These are phyloP conservation scores for Haliclona indistincta DNA, from an alignment of 37 sponge, comb jelly and placozoan genomes.

Conservation along the genomic window DNA sequence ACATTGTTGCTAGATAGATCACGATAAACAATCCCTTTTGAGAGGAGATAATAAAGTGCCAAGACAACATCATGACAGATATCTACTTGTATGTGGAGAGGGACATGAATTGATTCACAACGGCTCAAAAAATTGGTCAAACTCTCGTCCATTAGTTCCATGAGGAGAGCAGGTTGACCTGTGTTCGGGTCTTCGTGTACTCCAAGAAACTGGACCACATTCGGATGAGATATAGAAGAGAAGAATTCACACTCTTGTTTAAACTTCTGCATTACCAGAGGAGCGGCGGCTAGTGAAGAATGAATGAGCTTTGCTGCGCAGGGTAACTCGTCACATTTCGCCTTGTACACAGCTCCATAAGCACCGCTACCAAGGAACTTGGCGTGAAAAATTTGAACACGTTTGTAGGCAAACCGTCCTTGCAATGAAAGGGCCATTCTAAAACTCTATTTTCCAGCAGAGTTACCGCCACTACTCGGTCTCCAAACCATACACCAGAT, in stretches of 20 bases:
- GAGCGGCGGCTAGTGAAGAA: background rate
- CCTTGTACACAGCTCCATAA: slow-evolving; percentile 41
- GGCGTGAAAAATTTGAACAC: background rate
- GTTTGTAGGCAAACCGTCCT: background rate
- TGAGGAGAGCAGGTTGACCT: slow-evolving; percentile 17
- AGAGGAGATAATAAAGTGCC: slow-evolving; percentile 40
- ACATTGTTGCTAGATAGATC: slow-evolving; percentile 55
- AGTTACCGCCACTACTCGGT: too few species aligned
- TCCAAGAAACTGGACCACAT: slow-evolving; percentile 30
- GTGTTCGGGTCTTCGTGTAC: slow-evolving; percentile 6
- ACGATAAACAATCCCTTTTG: slow-evolving; percentile 27
- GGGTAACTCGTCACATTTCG: slow-evolving; percentile 20
- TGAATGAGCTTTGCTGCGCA: slow-evolving; percentile 44
- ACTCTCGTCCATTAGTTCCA: slow-evolving; percentile 63
- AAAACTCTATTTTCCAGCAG: too few species aligned
- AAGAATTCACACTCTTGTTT: slow-evolving; percentile 17
- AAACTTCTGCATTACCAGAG: background rate
- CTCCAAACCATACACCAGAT: too few species aligned
- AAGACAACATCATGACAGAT: slow-evolving; percentile 34
- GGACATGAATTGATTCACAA: slow-evolving; percentile 7
- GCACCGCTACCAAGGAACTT: slow-evolving; percentile 13
- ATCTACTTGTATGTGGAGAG: slow-evolving; percentile 17
- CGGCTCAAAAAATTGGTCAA: slow-evolving; percentile 43
- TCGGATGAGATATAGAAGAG: slow-evolving; percentile 15
- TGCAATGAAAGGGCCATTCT: too few species aligned